Base-by-base conservation (phyloP, 2,888 invertebrate species). In the Piscicola geometra region DNA sequence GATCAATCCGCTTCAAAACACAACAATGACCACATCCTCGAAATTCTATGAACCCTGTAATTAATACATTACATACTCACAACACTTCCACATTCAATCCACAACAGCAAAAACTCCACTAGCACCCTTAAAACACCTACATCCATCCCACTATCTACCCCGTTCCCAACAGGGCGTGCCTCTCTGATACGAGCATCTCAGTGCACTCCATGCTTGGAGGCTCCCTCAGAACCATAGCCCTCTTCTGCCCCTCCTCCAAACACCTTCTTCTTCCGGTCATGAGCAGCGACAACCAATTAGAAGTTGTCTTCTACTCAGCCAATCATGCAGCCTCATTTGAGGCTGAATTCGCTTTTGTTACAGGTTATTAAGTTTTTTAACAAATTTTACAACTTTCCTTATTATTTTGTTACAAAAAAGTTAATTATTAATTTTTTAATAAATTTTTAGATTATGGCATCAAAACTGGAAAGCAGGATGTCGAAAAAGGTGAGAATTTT, bases 261-360 rank as follows among this genome's bases (percentile, higher is more conserved):
- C 28, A 5, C 3, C 73, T 73, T 33, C 28, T n/a, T 9, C 73
- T 73, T 33, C 73, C 73, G 33, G 33, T 73, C 64, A 73, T 73
- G 73, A 73, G 73, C 36, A 33, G n/a, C 64, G 73, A 73, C 64
- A 73, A 73, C 73, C 73, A 73, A 56, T 32, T 73, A 21, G 73
- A 73, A 56, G 21, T 73, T 1, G 32, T 73, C 73, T 73, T 64
- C 36, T n/a, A 25, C 35, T 73, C 73, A 32, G 64, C 60, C 41
- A 18, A 35, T 21, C 71, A 25, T 5, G 52, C 1, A 2, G 1
- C 28, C 33, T 56, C 32, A 25, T 33, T 73, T 52, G 73, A 67
- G 28, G 67, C 35, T 5, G 35, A 32, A 15, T 67, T n/a, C 33
- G 15, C 67, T 3, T 67, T 67, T 32, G 67, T 67, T 12, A 67